phyloP scores from a whole-genome alignment of 2,113 vertebrate genomes.

The Uria lomvia region DNA sequence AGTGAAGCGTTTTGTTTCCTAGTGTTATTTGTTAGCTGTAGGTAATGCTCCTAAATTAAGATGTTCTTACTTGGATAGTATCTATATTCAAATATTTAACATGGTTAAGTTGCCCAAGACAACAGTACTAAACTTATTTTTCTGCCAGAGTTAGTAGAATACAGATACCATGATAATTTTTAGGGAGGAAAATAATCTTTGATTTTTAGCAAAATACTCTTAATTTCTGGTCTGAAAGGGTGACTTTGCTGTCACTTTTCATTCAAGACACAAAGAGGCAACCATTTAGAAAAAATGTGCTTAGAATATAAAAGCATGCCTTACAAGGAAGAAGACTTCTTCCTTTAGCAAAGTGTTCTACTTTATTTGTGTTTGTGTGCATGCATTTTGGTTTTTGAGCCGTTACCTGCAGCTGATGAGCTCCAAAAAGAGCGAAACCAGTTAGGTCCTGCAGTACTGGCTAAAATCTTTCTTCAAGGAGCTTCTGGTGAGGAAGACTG shows the following conservation, averaged over 20 bases:
- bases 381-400: neutral
- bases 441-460: slow-evolving; percentile 79
- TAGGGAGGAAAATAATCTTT: neutral
- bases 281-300: neutral
- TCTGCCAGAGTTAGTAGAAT: neutral
- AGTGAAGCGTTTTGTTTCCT: neutral
- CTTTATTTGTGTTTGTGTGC: neutral
- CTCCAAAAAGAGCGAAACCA: slow-evolving; percentile 82
- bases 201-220: neutral
- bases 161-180: neutral
- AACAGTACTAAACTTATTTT: neutral
- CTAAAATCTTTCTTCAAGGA: neutral
- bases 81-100: neutral
- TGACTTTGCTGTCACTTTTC: rapidly evolving
- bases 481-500: neutral
- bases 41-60: neutral
- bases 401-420: slow-evolving; percentile 82
- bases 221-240: neutral
- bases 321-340: neutral
- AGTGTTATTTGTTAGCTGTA: neutral
- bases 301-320: neutral
- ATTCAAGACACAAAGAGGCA: neutral
- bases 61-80: neutral
- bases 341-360: neutral
- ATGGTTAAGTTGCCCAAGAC: neutral